A percentile compares a stretch with the other conserved stretches of the same genome.
Evolutionary conservation across 1,140 invertebrate species (phyloP).

Genomic region (Eurosta solidaginis): DNA sequence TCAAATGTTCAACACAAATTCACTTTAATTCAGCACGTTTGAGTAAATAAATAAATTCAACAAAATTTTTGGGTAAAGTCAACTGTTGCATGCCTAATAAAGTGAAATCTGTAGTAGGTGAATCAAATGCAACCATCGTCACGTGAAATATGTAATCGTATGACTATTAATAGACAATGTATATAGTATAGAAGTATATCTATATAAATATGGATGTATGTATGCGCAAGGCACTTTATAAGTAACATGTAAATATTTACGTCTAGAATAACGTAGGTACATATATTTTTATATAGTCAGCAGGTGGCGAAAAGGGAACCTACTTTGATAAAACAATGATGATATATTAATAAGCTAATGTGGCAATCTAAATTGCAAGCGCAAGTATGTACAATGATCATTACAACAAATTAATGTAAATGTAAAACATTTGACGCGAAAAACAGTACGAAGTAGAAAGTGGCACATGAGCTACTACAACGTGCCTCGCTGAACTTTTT

Average conservation of each 20-base stretch:
- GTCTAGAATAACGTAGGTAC: not conserved
- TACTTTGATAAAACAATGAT: not conserved
- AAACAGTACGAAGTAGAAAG: slow-evolving; percentile 6
- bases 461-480: not conserved
- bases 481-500: not conserved
- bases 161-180: not conserved
- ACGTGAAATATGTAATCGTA: not conserved
- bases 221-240: not conserved
- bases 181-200: too few species aligned
- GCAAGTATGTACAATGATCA: not conserved
- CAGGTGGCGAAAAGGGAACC: too few species aligned
- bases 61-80: not conserved
- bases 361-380: not conserved
- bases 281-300: too few species aligned
- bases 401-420: not conserved
- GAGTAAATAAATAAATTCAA: not conserved
- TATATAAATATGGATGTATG: not conserved
- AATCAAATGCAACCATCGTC: not conserved
- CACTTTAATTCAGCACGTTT: not conserved
- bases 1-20: not conserved
- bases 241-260: not conserved
- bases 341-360: too few species aligned
- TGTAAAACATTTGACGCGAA: not conserved
- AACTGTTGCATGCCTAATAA: not conserved
- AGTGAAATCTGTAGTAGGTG: not conserved